Base-by-base conservation (phyloP, 2,888 invertebrate species). In the Ptilodon capucinus region DNA sequence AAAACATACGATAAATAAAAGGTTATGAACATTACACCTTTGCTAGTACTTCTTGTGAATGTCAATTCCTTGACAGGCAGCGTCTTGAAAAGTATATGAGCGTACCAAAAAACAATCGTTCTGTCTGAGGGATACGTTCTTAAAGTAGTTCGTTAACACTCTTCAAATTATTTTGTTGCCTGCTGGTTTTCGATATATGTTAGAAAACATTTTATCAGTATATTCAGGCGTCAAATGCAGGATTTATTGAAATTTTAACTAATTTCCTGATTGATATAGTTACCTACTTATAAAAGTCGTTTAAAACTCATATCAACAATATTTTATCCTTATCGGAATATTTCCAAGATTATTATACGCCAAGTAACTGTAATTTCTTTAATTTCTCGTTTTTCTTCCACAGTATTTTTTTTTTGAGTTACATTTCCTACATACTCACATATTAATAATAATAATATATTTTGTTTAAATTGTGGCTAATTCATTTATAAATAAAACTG, bases 1-100 rank as follows among this genome's bases (percentile, higher is more conserved):
- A 79, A 78, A 83, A 81, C 71, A 81, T 58, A 47, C 52, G 82
- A 83, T 84, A 81, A 78, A 48, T 28, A 28, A 4, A 1, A n/a
- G n/a, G 2, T 2, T 25, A 25, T 25, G 1, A 28, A 28, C 25
- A 2, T 28, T 11, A 21, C 21, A 28, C 25, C n/a, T 11, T 11
- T n/a, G 11, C 11, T 28, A 28, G 25, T n/a, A 28, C 23, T 23
- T 23, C 7, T 23, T 23, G 7, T 23, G 23, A 23, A 23, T 28
- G 28, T 2, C 28, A 28, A 3, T 28, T 11, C n/a, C n/a, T n/a
- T n/a, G 28, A 11, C 28, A n/a, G n/a, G n/a, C n/a, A 28, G 28
- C 11, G 11, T 3, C n/a, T 28, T 28, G 28, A n/a, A 11, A 28
- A 28, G 28, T n/a, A 28, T n/a, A 28, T n/a, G 23, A 9, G 23